These are phyloP conservation scores for Eupristina koningsbergeri DNA, from an alignment of 1,140 invertebrate species.

Conservation along the genomic window DNA sequence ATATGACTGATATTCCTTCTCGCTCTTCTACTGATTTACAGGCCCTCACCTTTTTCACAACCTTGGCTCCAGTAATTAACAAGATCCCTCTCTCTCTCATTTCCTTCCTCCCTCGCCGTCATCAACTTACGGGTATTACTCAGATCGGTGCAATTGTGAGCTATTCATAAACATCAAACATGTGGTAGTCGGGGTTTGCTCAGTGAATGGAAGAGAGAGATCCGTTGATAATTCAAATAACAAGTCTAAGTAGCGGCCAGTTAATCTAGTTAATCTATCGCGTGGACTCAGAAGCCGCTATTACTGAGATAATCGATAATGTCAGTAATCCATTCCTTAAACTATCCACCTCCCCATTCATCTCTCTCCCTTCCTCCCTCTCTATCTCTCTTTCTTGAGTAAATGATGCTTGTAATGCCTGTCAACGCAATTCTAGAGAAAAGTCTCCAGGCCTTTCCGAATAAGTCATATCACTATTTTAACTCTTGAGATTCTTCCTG, in stretches of 20 bases:
- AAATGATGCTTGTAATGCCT: conserved; percentile 66
- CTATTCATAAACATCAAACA: neutral
- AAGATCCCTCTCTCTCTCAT: neutral
- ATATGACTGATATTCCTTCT: conserved; percentile 33
- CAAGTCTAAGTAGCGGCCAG: conserved; percentile 59
- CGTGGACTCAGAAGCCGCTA: conserved; percentile 17
- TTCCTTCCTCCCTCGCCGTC: neutral
- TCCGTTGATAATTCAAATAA: conserved; percentile 67
- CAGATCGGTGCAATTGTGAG: conserved; percentile 26
- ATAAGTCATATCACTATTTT: neutral
- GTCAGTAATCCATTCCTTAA: conserved; percentile 49
- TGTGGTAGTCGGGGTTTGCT: neutral
- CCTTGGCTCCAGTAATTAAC: conserved; percentile 40
- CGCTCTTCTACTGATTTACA: conserved; percentile 38
- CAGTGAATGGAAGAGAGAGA: conserved; percentile 24
- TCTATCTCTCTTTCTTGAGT: conserved; percentile 19
- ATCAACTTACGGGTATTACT: conserved; percentile 8
- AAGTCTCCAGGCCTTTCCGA: neutral
- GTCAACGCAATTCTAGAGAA: conserved; percentile 44
- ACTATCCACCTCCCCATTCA: neutral
- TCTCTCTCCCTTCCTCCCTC: neutral
- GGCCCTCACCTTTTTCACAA: conserved; percentile 36
- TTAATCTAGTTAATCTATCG: conserved; percentile 67
- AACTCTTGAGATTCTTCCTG: neutral
- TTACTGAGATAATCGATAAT: conserved; percentile 64